Conservation (phyloP, 1,140 invertebrate species). For the Drosophila orena region DNA sequence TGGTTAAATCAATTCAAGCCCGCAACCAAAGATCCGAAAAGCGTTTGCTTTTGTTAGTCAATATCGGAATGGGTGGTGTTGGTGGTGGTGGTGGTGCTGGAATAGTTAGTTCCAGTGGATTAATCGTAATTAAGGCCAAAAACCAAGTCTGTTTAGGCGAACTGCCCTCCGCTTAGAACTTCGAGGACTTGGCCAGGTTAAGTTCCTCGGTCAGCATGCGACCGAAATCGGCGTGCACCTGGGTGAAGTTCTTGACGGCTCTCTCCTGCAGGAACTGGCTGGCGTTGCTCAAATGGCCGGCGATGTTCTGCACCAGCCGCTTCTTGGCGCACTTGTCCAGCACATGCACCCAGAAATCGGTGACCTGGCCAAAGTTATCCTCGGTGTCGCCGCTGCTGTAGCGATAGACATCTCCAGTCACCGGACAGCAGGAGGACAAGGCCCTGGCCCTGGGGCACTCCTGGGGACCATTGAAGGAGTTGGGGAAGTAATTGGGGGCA, state of each 20-base stretch:
- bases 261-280: conserved; percentile 94
- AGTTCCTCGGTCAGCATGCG: conserved; percentile 88
- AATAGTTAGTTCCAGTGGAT: conserved; percentile 5
- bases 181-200: conserved; percentile 86
- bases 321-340: conserved; percentile 90
- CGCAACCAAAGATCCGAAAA: conserved; percentile 47
- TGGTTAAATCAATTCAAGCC: conserved; percentile 37
- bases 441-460: conserved; percentile 86
- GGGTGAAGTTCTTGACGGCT: conserved; percentile 91
- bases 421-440: conserved; percentile 86
- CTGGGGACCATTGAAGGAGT: conserved; percentile 95
- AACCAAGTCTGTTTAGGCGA: conserved; percentile 19
- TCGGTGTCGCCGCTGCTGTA: conserved; percentile 92
- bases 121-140: conserved; percentile 33
- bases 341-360: conserved; percentile 92
- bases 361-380: conserved; percentile 95
- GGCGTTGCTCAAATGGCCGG: conserved; percentile 90
- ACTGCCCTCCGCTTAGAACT: conserved; percentile 85
- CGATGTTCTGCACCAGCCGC: conserved; percentile 93
- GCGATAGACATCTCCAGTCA: conserved; percentile 89
- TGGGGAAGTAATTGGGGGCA: conserved; percentile 97
- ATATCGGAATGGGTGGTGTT: conserved; percentile 21
- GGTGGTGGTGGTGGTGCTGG: conserved; percentile 1
- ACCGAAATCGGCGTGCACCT: conserved; percentile 89
- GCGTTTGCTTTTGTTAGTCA: conserved; percentile 29